phyloP scores from a whole-genome alignment of 1,140 invertebrate genomes.

The Camponotus floridanus region DNA sequence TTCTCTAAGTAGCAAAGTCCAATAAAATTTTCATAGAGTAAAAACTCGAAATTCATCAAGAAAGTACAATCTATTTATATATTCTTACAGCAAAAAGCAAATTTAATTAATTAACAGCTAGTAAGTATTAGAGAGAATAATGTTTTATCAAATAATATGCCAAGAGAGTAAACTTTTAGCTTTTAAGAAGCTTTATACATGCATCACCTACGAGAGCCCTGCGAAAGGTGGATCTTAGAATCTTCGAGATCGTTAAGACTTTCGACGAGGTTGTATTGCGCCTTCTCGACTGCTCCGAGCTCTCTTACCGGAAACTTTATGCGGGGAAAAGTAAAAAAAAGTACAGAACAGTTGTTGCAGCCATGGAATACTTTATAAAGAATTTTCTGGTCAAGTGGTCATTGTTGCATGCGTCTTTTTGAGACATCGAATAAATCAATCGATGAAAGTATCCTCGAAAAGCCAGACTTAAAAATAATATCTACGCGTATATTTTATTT shows the following conservation, averaged over 20 bases:
- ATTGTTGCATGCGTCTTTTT: conserved; percentile 58
- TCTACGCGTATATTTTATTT: not conserved
- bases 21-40: not conserved
- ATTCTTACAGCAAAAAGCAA: not conserved
- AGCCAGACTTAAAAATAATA: conserved; percentile 4
- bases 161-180: conserved; percentile 54
- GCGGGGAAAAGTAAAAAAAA: conserved; percentile 47
- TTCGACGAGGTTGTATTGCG: conserved; percentile 66
- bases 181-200: conserved; percentile 59
- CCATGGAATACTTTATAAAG: conserved; percentile 62
- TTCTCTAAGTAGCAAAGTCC: not conserved
- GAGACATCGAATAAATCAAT: not conserved
- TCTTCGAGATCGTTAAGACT: conserved; percentile 73
- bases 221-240: conserved; percentile 59
- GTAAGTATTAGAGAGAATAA: not conserved
- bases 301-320: conserved; percentile 66
- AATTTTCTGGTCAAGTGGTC: conserved; percentile 73
- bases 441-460: not conserved
- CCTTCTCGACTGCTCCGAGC: conserved; percentile 43
- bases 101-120: conserved; percentile 52
- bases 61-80: not conserved
- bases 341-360: conserved; percentile 50
- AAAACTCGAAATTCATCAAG: not conserved
- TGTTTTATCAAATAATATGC: conserved; percentile 39
- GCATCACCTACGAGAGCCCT: conserved; percentile 54